These are phyloP conservation scores for Cyclophora punctaria DNA, from an alignment of 2,888 invertebrate genomes.

Conservation along the genomic window DNA sequence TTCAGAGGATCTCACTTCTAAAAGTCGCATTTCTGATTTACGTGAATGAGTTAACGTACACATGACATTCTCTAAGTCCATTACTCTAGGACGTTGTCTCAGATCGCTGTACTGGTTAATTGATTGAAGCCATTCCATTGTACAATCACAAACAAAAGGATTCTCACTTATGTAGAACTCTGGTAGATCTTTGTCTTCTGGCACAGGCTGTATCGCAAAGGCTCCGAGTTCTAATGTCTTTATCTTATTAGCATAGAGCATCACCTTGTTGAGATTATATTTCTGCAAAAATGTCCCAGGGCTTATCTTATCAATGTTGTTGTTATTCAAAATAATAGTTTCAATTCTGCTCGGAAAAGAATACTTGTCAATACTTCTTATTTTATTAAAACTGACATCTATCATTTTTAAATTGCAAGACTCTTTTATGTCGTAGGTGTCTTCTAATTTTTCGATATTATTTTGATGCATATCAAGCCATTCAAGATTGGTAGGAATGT, in stretches of 20 bases:
- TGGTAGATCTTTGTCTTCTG: conserved; percentile 80
- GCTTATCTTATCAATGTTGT: conserved; percentile 80
- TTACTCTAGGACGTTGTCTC: conserved; percentile 84
- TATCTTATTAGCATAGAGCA: conserved; percentile 83
- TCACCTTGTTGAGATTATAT: conserved; percentile 82
- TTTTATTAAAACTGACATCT: conserved; percentile 83
- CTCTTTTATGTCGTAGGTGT: conserved; percentile 80
- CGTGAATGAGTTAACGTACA: conserved; percentile 83
- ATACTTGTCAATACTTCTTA: conserved; percentile 79
- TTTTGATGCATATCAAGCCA: conserved; percentile 89
- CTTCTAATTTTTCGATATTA: conserved; percentile 83
- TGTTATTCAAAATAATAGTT: conserved; percentile 83
- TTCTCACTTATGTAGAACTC: conserved; percentile 88
- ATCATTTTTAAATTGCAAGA: conserved; percentile 83
- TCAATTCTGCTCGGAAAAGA: conserved; percentile 84
- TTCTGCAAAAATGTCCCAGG: conserved; percentile 83
- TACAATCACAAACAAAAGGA: conserved; percentile 89
- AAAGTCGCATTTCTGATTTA: conserved; percentile 77
- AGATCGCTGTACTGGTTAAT: conserved; percentile 84
- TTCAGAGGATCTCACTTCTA: conserved; percentile 82
- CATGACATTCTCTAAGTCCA: conserved; percentile 85
- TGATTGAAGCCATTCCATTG: conserved; percentile 89
- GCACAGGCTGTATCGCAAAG: conserved; percentile 79
- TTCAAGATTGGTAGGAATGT: conserved; percentile 83
- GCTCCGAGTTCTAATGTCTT: conserved; percentile 82